Evolutionary conservation across 1,140 invertebrate species (phyloP).

Genomic region (Sarcophaga peregrina): DNA sequence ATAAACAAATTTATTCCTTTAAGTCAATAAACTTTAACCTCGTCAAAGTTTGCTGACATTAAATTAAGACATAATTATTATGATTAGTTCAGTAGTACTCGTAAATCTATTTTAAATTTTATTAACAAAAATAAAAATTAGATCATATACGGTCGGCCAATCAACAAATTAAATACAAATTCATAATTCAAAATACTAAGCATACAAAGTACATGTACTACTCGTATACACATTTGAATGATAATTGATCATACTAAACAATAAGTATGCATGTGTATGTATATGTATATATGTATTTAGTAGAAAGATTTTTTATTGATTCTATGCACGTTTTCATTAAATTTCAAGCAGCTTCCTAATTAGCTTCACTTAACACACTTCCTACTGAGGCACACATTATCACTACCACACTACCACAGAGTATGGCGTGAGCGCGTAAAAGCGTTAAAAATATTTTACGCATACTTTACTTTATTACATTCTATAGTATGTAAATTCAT

Average conservation of each 20-base stretch:
- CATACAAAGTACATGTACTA: too few relatives aligned
- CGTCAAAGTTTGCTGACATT: constrained; percentile 9
- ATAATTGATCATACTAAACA: background rate
- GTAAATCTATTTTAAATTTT: background rate
- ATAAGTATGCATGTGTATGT: background rate
- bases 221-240: background rate
- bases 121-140: background rate
- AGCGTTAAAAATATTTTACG: background rate
- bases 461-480: too few relatives aligned
- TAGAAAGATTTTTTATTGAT: background rate
- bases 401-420: too few relatives aligned
- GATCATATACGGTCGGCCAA: background rate
- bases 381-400: background rate
- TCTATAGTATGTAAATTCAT: background rate
- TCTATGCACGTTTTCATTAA: background rate
- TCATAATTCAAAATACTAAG: background rate
- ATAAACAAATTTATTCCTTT: background rate
- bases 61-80: background rate
- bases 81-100: too few relatives aligned
- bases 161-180: background rate
- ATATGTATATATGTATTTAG: background rate
- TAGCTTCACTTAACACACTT: constrained; percentile 5
- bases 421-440: background rate
- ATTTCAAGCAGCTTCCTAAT: constrained; percentile 3
- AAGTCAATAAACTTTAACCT: constrained; percentile 7